Evolutionary conservation across 2,888 invertebrate species (phyloP).

Genomic region (Platycheirus albimanus): DNA sequence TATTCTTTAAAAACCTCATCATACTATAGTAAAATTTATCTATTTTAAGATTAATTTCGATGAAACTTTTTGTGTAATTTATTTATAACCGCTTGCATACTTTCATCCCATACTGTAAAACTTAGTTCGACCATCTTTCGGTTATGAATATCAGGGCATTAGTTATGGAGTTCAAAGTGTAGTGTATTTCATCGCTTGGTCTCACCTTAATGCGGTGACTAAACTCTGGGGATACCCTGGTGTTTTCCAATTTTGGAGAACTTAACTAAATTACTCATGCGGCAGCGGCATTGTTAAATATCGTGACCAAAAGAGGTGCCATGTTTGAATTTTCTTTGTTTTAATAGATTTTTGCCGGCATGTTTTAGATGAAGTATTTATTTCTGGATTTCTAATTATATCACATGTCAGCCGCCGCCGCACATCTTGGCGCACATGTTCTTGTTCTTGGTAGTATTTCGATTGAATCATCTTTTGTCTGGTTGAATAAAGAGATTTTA

Average conservation of each 20-base stretch:
- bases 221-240: constrained; percentile 66
- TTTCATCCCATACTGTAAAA: constrained; percentile 25
- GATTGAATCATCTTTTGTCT: constrained; percentile 73
- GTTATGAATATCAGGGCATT: background rate
- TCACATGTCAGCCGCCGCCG: constrained; percentile 49
- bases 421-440: constrained; percentile 59
- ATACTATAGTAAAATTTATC: no score
- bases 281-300: background rate
- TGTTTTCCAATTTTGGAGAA: constrained; percentile 57
- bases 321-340: background rate
- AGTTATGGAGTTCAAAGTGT: constrained; percentile 41
- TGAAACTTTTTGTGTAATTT: no score
- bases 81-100: background rate
- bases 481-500: constrained; percentile 49
- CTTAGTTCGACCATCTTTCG: background rate
- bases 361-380: constrained; percentile 33
- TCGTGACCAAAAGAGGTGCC: constrained; percentile 33
- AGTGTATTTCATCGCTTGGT: background rate
- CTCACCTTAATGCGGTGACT: constrained; percentile 47
- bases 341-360: constrained; percentile 25
- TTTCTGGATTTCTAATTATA: constrained; percentile 68
- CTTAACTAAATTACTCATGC: constrained; percentile 35
- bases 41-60: no score
- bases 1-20: no score
- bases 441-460: constrained; percentile 35